phyloP scores from a whole-genome alignment of 2,888 invertebrate species.

The Ashinkailepas kermadecensis region DNA sequence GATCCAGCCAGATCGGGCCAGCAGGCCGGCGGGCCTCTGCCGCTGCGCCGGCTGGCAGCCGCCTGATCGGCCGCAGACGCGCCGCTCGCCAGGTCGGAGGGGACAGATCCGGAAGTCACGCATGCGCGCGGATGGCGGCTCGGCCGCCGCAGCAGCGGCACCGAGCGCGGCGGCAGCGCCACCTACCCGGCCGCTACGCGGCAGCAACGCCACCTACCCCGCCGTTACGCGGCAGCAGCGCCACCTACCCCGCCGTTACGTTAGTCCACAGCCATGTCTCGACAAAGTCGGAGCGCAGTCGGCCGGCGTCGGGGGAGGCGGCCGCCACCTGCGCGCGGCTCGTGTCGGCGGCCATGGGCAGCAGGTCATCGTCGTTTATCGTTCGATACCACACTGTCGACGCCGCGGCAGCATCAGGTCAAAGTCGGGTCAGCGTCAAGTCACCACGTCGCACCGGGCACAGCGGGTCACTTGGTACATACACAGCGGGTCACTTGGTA shows the following conservation, averaged over 20 bases:
- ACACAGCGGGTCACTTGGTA: neutral
- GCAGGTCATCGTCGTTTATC: neutral
- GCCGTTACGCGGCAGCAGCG: neutral
- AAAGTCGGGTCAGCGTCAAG: neutral
- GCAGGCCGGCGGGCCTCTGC: no score
- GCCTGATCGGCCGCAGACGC: no score
- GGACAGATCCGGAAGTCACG: no score
- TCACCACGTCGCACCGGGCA: neutral
- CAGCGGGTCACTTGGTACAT: neutral
- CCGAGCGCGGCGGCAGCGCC: no score
- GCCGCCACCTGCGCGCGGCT: neutral
- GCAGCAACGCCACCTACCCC: neutral
- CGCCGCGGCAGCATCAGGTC: neutral
- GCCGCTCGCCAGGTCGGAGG: no score
- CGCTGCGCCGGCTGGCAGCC: no score
- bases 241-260: neutral
- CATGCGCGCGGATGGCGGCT: no score
- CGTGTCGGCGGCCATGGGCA: slow-evolving; percentile 1
- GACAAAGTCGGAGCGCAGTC: neutral
- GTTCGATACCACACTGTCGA: slow-evolving; percentile 5
- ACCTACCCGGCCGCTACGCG: neutral
- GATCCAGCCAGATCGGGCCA: no score
- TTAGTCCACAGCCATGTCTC: slow-evolving; percentile 19
- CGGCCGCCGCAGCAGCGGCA: no score
- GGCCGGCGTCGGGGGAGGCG: neutral